Evolutionary conservation across 2,888 invertebrate species (phyloP).

Genomic region (Cosmorhoe ocellata): DNA sequence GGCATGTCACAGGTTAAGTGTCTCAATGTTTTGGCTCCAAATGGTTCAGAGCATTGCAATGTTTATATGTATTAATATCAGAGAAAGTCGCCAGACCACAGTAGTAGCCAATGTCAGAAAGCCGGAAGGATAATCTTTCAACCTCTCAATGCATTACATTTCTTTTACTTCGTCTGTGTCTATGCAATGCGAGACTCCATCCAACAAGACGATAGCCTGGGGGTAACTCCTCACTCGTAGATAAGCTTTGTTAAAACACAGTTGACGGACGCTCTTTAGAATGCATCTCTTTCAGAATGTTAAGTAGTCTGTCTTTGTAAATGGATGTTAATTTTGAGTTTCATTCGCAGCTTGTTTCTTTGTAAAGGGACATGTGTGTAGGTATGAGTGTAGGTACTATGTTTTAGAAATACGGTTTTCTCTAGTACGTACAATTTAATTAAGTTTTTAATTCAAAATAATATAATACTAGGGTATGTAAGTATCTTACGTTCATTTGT

Average conservation of each 20-base stretch:
- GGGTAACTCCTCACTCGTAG: conserved; percentile 27
- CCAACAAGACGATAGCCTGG: conserved; percentile 26
- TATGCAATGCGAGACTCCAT: conserved; percentile 17
- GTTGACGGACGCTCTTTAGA: conserved; percentile 27
- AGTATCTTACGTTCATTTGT: too few relatives aligned
- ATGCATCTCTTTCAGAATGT: conserved; percentile 29
- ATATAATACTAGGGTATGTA: too few relatives aligned
- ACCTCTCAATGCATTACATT: conserved; percentile 10
- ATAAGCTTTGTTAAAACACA: conserved; percentile 34
- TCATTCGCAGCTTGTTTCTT: neutral
- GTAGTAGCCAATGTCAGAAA: neutral
- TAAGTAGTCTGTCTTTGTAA: conserved; percentile 22
- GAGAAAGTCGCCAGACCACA: too few relatives aligned
- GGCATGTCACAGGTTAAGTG: too few relatives aligned
- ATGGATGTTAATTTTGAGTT: conserved; percentile 12
- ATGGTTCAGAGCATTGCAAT: too few relatives aligned
- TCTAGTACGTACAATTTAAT: too few relatives aligned
- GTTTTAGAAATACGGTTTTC: too few relatives aligned
- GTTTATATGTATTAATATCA: too few relatives aligned
- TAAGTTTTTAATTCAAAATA: too few relatives aligned
- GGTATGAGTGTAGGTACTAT: too few relatives aligned
- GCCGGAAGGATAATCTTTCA: conserved; percentile 1
- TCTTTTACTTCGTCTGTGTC: conserved; percentile 11
- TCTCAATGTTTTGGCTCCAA: too few relatives aligned
- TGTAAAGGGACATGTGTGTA: too few relatives aligned